Conservation (phyloP, 1,140 invertebrate genomes). For the Drosophila subpulchrella region DNA sequence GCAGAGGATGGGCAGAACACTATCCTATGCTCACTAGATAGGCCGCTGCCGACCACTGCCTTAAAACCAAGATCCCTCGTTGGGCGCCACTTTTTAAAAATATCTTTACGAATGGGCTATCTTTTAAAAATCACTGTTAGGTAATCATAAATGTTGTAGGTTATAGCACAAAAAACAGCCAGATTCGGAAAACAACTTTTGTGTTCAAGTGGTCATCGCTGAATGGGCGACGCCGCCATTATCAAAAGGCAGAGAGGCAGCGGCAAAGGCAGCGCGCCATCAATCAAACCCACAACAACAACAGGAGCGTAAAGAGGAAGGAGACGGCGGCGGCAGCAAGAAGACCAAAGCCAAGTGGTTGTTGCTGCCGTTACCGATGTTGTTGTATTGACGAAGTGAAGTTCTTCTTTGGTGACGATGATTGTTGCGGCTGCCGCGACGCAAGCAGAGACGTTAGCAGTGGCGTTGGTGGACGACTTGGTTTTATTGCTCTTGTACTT, state of each 20-base stretch:
- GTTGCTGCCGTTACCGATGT: conserved; percentile 47
- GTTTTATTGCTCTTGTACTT: conserved; percentile 45
- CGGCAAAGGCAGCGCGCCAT: conserved; percentile 65
- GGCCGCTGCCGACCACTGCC: too few relatives aligned
- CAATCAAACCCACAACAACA: conserved; percentile 73
- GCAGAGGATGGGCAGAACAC: too few relatives aligned
- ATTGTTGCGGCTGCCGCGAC: conserved; percentile 60
- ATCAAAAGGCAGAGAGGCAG: conserved; percentile 64
- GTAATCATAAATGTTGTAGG: too few relatives aligned
- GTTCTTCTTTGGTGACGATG: conserved; percentile 81
- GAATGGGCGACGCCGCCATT: conserved; percentile 55
- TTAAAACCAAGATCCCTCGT: too few relatives aligned
- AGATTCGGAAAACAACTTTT: not conserved
- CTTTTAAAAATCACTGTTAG: too few relatives aligned
- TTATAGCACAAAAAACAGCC: not conserved
- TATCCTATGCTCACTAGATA: too few relatives aligned
- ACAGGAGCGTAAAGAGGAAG: conserved; percentile 16
- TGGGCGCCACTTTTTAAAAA: too few relatives aligned
- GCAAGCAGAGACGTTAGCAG: conserved; percentile 50
- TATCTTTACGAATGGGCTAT: too few relatives aligned
- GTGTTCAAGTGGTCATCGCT: conserved; percentile 13
- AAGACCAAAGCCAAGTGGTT: conserved; percentile 56
- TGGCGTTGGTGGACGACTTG: conserved; percentile 61
- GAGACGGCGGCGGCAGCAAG: conserved; percentile 35
- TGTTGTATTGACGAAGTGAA: conserved; percentile 79